Base-by-base conservation (phyloP, 2,888 invertebrate species). In the Chymomyza caudatula region DNA sequence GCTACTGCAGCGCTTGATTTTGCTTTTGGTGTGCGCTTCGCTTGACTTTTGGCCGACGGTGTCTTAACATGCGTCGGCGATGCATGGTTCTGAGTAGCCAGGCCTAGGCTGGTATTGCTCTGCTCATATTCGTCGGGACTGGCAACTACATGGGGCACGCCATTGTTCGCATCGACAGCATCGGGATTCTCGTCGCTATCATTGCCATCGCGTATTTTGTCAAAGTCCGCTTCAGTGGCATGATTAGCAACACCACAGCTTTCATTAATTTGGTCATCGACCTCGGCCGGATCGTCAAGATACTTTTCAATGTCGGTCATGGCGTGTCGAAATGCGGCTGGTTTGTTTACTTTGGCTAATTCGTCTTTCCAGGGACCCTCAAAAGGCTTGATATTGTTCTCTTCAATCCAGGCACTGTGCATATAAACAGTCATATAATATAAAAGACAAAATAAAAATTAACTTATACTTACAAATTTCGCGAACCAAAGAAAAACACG, bases 401-500 rank as follows among this genome's bases (percentile, higher is more conserved):
- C 94, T 87, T 96, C 96, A 73, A 98, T 96, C 96, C 97, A 98
- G 4, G 96, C 97, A 91, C 96, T 96, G 25, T 19, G 42, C 37
- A 11, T 20, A n/a, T n/a, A 19, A 2, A n/a, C n/a, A 20, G n/a
- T 51, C 2, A 20, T 51, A 49, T 49, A 19, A 4, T 19, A 6
- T 13, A 19, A 15, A n/a, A 19, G 13, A 13, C 17, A 17, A 4
- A 51, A 11, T 51, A 20, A 44, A 1, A 17, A 43, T 60, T 49
- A 15, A 0, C 6, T 11, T 62, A 25, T 64, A 89, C 97, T 96
- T 92, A 97, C 97, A 96, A 97, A 90, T 98, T 97, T 85, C 96
- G 95, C n/a, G 96, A 94, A 63, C 98, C 98, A 91, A 97, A 98
- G 92, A 98, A 98, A 91, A 94, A 97, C 75, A 98, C 96, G 91